Evolutionary conservation across 2,888 invertebrate species (phyloP), one percentile per base, ranked within the genome.

Genomic region (Mythimna albipuncta): DNA sequence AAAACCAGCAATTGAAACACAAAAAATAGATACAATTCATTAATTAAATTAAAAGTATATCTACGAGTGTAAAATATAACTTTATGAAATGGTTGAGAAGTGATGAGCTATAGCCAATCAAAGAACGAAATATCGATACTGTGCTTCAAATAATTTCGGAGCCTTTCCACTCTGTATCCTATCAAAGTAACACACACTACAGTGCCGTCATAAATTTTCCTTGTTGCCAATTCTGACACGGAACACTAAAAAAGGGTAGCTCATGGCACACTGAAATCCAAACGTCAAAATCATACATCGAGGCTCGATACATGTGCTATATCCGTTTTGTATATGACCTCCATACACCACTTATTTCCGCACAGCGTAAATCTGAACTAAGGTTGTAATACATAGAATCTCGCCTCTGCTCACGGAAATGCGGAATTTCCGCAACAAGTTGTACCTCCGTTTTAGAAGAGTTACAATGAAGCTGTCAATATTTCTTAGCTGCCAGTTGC

Each of bases 241-340:
- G 57, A 63, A 63, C 72, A 72, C 65, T 72, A 78, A 78, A 78
- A 76, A 78, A 72, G 41, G 62, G n/a, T 61, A 26, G 2, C 26
- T 2, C 9, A 71, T 72, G 62, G 61, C 13, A 65, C 62, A 47
- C 38, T 57, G 62, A 63, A 52, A 72, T 66, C n/a, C 62, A 63
- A 72, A 78, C 26, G 54, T 79, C 77, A 67, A 64, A 72, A 77
- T 38, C 55, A 11, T 26, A 78, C 72, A 65, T 78, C 55, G 55
- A 38, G 61, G 19, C 55, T 26, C 50, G 63, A 55, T 50, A 79
- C 63, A 74, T 67, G 54, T 55, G 54, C 54, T 57, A 58, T 61
- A 68, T 68, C 57, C 64, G 50, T 19, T 54, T 62, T 71, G 32
- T 63, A 59, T 68, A 76, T 62, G 65, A 72, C 38, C 13, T 55